Percentiles rank a stretch among this genome's conserved stretches.
Evolutionary conservation across 2,113 vertebrate genomes (phyloP).

Genomic region (Nesoenas mayeri): DNA sequence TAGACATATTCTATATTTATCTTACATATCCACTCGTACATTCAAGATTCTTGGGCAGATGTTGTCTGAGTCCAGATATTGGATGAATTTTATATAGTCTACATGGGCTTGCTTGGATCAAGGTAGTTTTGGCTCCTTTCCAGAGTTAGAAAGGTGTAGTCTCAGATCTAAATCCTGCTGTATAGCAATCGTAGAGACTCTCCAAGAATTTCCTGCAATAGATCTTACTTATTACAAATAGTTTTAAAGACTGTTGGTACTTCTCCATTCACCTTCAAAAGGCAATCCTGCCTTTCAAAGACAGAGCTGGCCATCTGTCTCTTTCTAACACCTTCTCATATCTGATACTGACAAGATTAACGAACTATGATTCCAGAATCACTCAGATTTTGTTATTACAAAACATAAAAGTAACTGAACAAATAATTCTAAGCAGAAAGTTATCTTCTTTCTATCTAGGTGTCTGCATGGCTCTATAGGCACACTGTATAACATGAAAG

Average conservation of each 20-base stretch:
- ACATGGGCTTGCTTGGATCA: not conserved
- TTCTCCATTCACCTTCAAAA: not conserved
- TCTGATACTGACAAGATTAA: not conserved
- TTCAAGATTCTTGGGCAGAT: not conserved
- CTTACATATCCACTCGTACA: not conserved
- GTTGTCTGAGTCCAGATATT: not conserved
- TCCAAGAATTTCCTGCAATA: not conserved
- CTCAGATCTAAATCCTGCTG: not conserved
- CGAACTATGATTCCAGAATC: not conserved
- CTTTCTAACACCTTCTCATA: not conserved
- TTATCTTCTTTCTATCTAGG: not conserved
- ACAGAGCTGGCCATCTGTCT: not conserved
- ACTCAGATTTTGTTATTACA: not conserved
- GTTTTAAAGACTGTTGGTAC: not conserved
- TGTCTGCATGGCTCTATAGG: not conserved
- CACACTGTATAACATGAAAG: not conserved
- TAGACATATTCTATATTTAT: not conserved
- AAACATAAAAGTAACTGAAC: not conserved
- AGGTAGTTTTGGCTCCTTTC: not conserved
- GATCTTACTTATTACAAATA: not conserved
- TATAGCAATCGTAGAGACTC: not conserved
- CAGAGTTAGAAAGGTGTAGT: not conserved
- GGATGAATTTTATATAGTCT: not conserved
- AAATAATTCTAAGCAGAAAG: not conserved
- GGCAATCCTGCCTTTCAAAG: not conserved